These are phyloP conservation scores for Volucella inflata DNA, from an alignment of 2,888 invertebrate genomes.

Conservation along the genomic window DNA sequence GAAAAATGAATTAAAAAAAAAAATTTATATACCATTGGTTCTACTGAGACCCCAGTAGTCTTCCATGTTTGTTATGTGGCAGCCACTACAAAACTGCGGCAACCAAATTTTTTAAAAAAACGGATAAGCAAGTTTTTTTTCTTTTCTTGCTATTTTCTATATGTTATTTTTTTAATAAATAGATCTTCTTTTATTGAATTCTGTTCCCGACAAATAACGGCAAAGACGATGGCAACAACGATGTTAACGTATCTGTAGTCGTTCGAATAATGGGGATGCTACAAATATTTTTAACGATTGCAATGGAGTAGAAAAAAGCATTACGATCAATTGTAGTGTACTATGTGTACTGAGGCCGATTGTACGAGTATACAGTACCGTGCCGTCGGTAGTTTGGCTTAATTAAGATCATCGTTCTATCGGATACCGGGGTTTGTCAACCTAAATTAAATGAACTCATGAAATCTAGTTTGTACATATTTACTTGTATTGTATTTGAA, in stretches of 20 bases:
- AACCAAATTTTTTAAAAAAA: conserved; percentile 63
- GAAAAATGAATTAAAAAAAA: conserved; percentile 42
- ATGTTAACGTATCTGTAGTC: conserved; percentile 75
- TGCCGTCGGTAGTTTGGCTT: conserved; percentile 62
- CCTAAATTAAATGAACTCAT: conserved; percentile 71
- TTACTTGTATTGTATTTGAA: background rate
- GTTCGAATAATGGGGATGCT: conserved; percentile 70
- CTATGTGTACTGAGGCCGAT: conserved; percentile 59
- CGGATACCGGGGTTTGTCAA: conserved; percentile 74
- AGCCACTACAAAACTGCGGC: conserved; percentile 76
- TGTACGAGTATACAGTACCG: conserved; percentile 63
- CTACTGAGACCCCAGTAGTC: conserved; percentile 84
- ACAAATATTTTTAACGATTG: conserved; percentile 66
- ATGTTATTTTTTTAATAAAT: conserved; percentile 56
- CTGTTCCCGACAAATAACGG: conserved; percentile 56
- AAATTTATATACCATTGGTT: conserved; percentile 81
- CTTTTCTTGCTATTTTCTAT: conserved; percentile 47
- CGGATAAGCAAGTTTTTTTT: conserved; percentile 40
- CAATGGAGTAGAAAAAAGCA: conserved; percentile 72
- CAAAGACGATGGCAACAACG: conserved; percentile 49
- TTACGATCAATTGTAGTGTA: conserved; percentile 68
- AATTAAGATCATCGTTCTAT: conserved; percentile 75
- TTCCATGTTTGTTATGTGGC: conserved; percentile 80
- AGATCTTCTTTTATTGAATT: conserved; percentile 54
- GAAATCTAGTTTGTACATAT: conserved; percentile 15